Evolutionary conservation across 2,888 invertebrate genomes (phyloP), one percentile per base, ranked within the genome.

Genomic region (Tillus elongatus): DNA sequence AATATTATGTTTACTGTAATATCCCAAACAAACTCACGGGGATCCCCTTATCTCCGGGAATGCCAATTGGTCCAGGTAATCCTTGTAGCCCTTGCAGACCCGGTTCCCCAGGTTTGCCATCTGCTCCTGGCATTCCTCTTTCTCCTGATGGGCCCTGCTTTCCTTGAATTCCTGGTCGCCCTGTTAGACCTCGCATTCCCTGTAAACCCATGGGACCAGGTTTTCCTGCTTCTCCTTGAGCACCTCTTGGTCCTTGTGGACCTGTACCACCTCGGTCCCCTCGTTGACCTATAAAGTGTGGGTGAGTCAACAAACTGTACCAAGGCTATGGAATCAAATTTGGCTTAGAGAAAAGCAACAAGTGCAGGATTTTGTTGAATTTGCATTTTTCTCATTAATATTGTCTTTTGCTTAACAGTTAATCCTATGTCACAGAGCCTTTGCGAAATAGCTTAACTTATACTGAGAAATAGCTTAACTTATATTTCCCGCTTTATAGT

Each of bases 51-150:
- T 84, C 82, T 42, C 89, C 88, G n/a, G 79, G 76, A 12, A 74
- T 70, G 32, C 89, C 88, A 52, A 82, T 72, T 2, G 79, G 73
- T 31, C 88, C 88, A 30, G 82, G 84, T 11, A 82, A 67, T 16
- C 91, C 91, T 66, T 83, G 82, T 12, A 82, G 66, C 10, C 90
- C 90, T 57, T 79, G 79, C 9, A 75, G 69, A 29, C 90, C 90
- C 52, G 80, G 79, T 54, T 87, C 88, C 13, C 91, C 91, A 9
- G 84, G 75, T 57, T 83, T 82, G 3, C 90, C 90, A 64, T 90
- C 89, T 38, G 84, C 82, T 6, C 90, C 90, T 30, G 81, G 77
- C 52, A 80, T 69, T 30, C 84, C 84, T 42, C 82, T 70, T 56
- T 83, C 82, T 13, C 84, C 84, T 29, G 77, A 71, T 36, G 73